Evolutionary conservation across 2,113 vertebrate species (phyloP).

Genomic region (Tragelaphus scriptus): DNA sequence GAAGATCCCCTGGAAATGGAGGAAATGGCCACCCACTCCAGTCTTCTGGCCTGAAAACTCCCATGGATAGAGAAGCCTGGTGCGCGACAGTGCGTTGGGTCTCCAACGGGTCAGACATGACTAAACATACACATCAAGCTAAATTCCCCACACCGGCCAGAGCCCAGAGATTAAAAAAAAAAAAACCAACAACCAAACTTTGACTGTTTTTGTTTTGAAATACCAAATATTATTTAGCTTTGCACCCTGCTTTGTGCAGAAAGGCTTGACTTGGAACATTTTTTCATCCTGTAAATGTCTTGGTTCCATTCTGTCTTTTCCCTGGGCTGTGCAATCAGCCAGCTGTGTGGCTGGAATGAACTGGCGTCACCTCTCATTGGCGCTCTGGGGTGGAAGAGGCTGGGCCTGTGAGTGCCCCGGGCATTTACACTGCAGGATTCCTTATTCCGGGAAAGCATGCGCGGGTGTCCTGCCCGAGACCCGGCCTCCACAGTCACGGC

Average conservation of each 20-base stretch:
- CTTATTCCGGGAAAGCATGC: neutral
- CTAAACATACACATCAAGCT: neutral
- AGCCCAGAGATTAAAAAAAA: neutral
- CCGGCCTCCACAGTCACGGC: neutral
- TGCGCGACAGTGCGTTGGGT: neutral
- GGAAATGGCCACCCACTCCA: neutral
- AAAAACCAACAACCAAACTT: neutral
- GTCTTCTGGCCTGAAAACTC: neutral
- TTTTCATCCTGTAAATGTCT: neutral
- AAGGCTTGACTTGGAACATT: neutral
- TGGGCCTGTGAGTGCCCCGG: neutral
- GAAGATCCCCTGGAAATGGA: neutral
- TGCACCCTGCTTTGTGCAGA: neutral
- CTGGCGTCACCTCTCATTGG: neutral
- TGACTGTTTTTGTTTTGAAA: neutral
- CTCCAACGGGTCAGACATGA: neutral
- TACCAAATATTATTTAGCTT: neutral
- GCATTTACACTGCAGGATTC: neutral
- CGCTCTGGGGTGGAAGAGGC: neutral
- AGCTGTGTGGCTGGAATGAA: neutral
- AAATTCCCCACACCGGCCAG: neutral
- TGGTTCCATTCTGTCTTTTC: neutral
- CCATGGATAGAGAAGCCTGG: neutral
- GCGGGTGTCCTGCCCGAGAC: rapidly evolving
- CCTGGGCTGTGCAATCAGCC: neutral